These are phyloP conservation scores for Muscicapa striata DNA, from an alignment of 2,797 vertebrate genomes.

Conservation along the genomic window DNA sequence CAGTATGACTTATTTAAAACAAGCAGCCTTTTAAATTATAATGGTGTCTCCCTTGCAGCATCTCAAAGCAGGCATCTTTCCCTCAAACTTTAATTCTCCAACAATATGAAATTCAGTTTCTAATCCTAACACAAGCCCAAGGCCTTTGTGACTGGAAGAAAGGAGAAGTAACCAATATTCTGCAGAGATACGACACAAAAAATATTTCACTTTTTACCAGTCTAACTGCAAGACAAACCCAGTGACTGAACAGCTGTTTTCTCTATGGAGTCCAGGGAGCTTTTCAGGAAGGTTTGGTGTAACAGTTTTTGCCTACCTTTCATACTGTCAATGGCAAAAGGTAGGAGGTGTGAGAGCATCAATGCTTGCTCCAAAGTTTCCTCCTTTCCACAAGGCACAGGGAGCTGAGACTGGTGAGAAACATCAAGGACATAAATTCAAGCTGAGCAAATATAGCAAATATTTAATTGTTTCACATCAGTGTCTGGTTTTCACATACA, in stretches of 20 bases:
- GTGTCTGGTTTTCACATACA: background rate
- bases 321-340: fast-evolving
- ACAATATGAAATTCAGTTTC: background rate
- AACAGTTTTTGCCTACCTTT: background rate
- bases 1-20: background rate
- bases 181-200: background rate
- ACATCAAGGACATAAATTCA: background rate
- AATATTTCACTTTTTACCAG: background rate
- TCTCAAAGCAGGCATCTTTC: background rate
- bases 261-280: background rate
- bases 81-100: background rate
- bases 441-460: background rate
- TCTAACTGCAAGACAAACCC: background rate
- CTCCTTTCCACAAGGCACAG: background rate
- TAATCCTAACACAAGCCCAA: background rate
- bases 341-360: background rate
- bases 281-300: background rate
- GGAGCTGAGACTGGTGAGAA: background rate
- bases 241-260: background rate
- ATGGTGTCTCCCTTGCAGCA: background rate
- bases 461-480: background rate
- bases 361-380: background rate
- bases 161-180: background rate
- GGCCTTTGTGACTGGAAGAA: background rate
- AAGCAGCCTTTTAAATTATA: background rate